Evolutionary conservation across 2,797 vertebrate species (phyloP), one percentile per base, ranked within the genome.

Genomic region (Scleropages formosus): DNA sequence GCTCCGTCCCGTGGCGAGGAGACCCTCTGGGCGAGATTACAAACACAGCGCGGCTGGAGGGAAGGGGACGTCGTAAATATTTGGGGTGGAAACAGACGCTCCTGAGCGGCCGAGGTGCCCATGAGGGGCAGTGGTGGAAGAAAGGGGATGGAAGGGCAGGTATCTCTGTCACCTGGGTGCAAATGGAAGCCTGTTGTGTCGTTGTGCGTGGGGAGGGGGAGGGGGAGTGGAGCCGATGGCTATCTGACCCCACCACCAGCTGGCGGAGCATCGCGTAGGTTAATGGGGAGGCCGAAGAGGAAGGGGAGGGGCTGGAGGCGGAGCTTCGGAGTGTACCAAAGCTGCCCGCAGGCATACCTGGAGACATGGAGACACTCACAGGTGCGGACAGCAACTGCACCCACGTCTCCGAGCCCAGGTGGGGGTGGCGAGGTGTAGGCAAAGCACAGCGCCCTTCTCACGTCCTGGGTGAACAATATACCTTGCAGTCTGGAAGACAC

Each of bases 161-260:
- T 20, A 18, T 66, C n/a, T 39, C 44, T 80, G 51, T 77, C 74
- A 44, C 67, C n/a, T 60, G 74, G 56, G 75, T 77, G 79, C 72
- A 80, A 80, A 75, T 74, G 79, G 81, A 83, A 82, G 79, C 82
- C 60, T 75, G 79, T 80, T 82, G 81, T 79, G 63, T 73, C 71
- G 16, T 63, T 49, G 15, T 60, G 72, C 72, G 15, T 81, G 69
- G 78, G 80, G 76, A 75, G 76, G 72, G n/a, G 16, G 15, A 26
- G 58, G 8, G 13, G 4, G 1, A 46, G 31, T 61, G 10, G n/a
- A 59, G 20, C 27, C n/a, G 72, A 49, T 61, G 24, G 7, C 31
- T 61, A 16, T 61, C n/a, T 73, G 20, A 15, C 10, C 18, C 22
- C 24, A 16, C 24, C 18, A 1, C 20, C 15, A 24, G 53, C 6